These are phyloP conservation scores for Zaprionus taronus DNA, from an alignment of 1,140 invertebrate species.

Conservation along the genomic window DNA sequence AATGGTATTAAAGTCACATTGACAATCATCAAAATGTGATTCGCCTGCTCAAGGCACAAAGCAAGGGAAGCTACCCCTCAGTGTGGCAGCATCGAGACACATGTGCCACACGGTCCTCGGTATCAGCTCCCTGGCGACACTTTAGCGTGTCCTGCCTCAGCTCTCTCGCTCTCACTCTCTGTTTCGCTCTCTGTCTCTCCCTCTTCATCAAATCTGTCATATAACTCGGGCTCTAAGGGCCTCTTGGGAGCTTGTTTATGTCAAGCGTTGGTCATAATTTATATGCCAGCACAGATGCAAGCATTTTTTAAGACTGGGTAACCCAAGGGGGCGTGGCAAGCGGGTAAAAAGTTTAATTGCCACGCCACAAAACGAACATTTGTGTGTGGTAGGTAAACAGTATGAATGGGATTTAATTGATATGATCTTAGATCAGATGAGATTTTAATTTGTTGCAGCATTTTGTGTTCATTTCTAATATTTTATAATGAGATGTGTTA, in stretches of 20 bases:
- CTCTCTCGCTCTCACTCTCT: slow-evolving; percentile 23
- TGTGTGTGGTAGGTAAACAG: no score
- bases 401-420: background rate
- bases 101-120: slow-evolving; percentile 56
- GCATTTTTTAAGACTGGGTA: slow-evolving; percentile 24
- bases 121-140: slow-evolving; percentile 67
- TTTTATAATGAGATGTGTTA: background rate
- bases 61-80: slow-evolving; percentile 21
- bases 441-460: background rate
- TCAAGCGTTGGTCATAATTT: slow-evolving; percentile 82
- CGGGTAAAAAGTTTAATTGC: slow-evolving; percentile 78
- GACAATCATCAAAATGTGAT: slow-evolving; percentile 84
- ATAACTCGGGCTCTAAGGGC: slow-evolving; percentile 76
- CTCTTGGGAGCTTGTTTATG: slow-evolving; percentile 84
- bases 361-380: background rate
- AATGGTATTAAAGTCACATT: slow-evolving; percentile 84
- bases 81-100: slow-evolving; percentile 46
- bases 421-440: background rate
- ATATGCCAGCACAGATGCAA: slow-evolving; percentile 67
- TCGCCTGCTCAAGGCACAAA: slow-evolving; percentile 46
- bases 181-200: background rate
- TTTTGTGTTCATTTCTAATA: background rate
- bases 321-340: slow-evolving; percentile 46
- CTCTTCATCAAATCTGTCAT: slow-evolving; percentile 83
- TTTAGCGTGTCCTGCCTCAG: slow-evolving; percentile 61